Evolutionary conservation across 2,888 invertebrate species (phyloP).

Genomic region (Syrphus vitripennis): DNA sequence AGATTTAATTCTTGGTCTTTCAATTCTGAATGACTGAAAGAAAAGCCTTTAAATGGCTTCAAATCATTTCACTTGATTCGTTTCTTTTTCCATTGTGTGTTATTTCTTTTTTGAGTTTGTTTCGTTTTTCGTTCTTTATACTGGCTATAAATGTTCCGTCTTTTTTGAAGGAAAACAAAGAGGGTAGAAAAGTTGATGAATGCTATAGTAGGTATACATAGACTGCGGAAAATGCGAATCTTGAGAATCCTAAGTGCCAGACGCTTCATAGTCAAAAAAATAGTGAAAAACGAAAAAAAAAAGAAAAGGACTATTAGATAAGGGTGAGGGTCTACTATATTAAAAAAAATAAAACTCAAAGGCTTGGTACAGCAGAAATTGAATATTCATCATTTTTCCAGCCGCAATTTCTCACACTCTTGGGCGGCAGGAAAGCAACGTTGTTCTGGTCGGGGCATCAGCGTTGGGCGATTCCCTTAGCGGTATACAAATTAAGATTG

Average conservation of each 20-base stretch:
- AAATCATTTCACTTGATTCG: slow-evolving; percentile 66
- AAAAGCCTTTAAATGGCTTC: slow-evolving; percentile 53
- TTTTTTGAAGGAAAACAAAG: slow-evolving; percentile 8
- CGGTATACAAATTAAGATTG: slow-evolving; percentile 52
- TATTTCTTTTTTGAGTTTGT: not conserved
- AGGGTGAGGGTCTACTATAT: not conserved
- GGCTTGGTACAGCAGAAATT: slow-evolving; percentile 40
- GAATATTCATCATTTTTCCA: slow-evolving; percentile 68
- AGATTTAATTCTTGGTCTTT: slow-evolving; percentile 27
- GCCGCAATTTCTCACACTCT: slow-evolving; percentile 16
- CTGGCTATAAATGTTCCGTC: not conserved
- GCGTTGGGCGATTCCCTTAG: not conserved
- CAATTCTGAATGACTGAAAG: slow-evolving; percentile 30
- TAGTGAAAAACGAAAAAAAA: not conserved
- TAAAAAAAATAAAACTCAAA: slow-evolving; percentile 9
- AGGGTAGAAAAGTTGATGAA: not conserved
- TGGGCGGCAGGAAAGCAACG: not conserved
- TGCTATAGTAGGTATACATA: no score
- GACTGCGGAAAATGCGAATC: slow-evolving; percentile 58
- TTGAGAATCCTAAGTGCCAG: slow-evolving; percentile 36
- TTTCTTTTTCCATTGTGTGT: slow-evolving; percentile 33
- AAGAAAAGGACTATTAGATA: not conserved
- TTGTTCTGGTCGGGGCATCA: not conserved
- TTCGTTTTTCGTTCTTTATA: not conserved
- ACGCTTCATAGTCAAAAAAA: slow-evolving; percentile 20